These are phyloP conservation scores for Synanthedon myopaeformis DNA, from an alignment of 2,888 invertebrate genomes.

Conservation along the genomic window DNA sequence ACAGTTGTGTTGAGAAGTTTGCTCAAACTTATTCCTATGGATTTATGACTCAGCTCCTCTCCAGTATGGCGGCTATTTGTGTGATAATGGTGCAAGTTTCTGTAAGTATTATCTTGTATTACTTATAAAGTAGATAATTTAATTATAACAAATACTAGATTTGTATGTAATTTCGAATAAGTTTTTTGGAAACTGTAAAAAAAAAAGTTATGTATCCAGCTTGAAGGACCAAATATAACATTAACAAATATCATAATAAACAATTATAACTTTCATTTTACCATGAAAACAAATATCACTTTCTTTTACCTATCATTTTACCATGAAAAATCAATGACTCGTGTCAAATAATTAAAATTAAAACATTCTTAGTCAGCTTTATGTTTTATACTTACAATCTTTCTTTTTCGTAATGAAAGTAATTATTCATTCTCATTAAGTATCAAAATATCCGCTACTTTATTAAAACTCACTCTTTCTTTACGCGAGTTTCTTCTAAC, in stretches of 20 bases:
- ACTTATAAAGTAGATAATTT: constrained; percentile 8
- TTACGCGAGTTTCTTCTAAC: too few relatives aligned
- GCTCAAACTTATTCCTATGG: constrained; percentile 54
- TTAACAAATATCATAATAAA: too few relatives aligned
- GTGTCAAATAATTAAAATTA: too few relatives aligned
- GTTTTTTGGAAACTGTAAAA: too few relatives aligned
- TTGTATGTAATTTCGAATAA: neutral
- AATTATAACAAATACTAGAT: neutral
- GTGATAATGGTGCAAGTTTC: constrained; percentile 66
- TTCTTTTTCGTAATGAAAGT: constrained; percentile 2
- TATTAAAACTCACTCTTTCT: too few relatives aligned
- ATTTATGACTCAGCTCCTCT: constrained; percentile 61
- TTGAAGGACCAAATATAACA: too few relatives aligned
- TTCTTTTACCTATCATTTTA: too few relatives aligned
- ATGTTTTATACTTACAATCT: too few relatives aligned
- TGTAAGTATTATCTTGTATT: constrained; percentile 26
- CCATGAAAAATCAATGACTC: neutral
- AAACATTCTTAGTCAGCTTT: too few relatives aligned
- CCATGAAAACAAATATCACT: neutral
- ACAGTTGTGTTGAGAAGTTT: constrained; percentile 58
- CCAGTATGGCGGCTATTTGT: constrained; percentile 62
- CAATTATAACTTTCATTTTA: too few relatives aligned
- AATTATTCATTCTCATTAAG: too few relatives aligned
- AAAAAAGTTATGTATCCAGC: constrained; percentile 2
- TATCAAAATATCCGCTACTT: too few relatives aligned